These are phyloP conservation scores for Zaprionus bogoriensis DNA, from an alignment of 2,888 invertebrate species.

Conservation along the genomic window DNA sequence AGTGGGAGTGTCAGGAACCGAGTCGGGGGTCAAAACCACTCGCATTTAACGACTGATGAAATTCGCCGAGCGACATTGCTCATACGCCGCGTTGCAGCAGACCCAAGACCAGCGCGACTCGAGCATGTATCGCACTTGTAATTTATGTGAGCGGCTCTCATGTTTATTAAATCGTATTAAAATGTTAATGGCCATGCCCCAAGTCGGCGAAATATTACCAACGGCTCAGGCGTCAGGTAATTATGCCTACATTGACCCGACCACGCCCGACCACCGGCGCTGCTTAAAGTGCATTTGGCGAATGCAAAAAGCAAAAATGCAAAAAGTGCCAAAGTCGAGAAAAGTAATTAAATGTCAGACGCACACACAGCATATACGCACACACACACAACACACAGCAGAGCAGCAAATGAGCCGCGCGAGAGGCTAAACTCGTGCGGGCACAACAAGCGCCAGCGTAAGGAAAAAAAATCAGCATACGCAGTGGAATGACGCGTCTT, in stretches of 20 bases:
- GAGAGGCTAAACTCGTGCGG: constrained; percentile 39
- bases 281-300: constrained; percentile 67
- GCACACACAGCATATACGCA: constrained; percentile 8
- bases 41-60: constrained; percentile 54
- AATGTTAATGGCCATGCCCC: constrained; percentile 70
- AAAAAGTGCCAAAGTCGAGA: constrained; percentile 56
- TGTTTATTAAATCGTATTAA: constrained; percentile 71
- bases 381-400: neutral
- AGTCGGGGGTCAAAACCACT: constrained; percentile 12
- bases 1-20: no score
- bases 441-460: constrained; percentile 3
- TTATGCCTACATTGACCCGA: constrained; percentile 71
- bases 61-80: constrained; percentile 50
- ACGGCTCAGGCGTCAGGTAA: constrained; percentile 51
- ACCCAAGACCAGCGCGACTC: no score
- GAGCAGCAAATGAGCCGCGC: constrained; percentile 47
- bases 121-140: constrained; percentile 36
- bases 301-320: constrained; percentile 35
- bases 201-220: constrained; percentile 61
- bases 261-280: constrained; percentile 31
- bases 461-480: neutral
- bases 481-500: neutral
- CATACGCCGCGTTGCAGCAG: constrained; percentile 55
- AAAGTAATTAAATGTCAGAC: constrained; percentile 65
- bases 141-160: constrained; percentile 63